Evolutionary conservation across 1,140 invertebrate genomes (phyloP), one percentile per base, ranked within the genome.

Genomic region (Monochamus saltuarius): DNA sequence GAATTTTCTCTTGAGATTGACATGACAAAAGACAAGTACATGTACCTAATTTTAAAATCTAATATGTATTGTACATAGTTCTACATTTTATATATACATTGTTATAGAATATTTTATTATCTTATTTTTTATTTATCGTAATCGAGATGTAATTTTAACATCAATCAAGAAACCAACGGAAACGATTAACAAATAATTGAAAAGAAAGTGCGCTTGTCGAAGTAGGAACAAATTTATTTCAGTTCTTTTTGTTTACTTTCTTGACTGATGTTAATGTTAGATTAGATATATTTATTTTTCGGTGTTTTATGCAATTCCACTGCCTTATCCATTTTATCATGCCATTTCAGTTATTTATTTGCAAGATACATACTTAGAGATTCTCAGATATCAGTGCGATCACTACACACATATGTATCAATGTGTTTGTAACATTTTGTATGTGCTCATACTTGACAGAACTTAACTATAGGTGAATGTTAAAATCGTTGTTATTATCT

Each of bases 401-500:
- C 39, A 40, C 9, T 51, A 46, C 14, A 29, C 17, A 39, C 42
- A 16, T 45, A 7, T 35, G 39, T 51, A 36, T 17, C 16, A 35
- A 54, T 37, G 53, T 46, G 52, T 61, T 51, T 40, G 59, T 45
- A 53, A 29, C 14, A 53, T 51, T 11, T 11, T 29, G 19, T 36
- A 34, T 58, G 56, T 51, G 36, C 36, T 51, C 37, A 59, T 59
- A 36, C 13, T 29, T 11, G 13, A 53, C 52, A 46, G 37, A 47
- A 55, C 14, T 52, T 49, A 46, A 53, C 37, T 50, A 61, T 61
- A 59, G 52, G 53, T 60, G 51, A 64, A 66, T 64, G 61, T 63
- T 64, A 54, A 60, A 61, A 64, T 68, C 56, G 67, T 70, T 71
- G 68, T 71, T 71, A 70, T 68, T 61, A 60, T 51, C 43, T 49